phyloP scores from a whole-genome alignment of 2,888 invertebrate genomes.

The Ophion obscuratus region DNA sequence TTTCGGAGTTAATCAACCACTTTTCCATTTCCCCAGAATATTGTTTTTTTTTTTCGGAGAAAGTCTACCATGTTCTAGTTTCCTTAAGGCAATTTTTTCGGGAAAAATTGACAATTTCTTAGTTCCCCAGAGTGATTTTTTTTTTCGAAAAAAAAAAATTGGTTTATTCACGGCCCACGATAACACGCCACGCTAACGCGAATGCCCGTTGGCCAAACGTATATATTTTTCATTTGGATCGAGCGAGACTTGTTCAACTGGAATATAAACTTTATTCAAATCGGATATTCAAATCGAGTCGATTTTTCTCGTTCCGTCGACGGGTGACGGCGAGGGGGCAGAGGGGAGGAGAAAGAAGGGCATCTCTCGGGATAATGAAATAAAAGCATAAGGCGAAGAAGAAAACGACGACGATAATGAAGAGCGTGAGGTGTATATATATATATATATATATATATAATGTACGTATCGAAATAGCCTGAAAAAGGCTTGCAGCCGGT shows the following conservation, averaged over 20 bases:
- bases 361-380: slow-evolving; percentile 42
- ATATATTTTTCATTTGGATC: background rate
- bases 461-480: slow-evolving; percentile 1
- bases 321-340: background rate
- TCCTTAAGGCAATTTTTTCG: background rate
- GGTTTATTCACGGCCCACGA: background rate
- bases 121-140: background rate
- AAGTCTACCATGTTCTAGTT: background rate
- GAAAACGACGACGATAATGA: slow-evolving; percentile 32
- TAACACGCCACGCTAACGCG: background rate
- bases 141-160: background rate
- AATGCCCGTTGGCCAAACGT: slow-evolving; percentile 7
- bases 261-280: slow-evolving; percentile 3
- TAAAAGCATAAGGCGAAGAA: slow-evolving; percentile 52
- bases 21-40: background rate
- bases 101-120: background rate
- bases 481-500: slow-evolving; percentile 73
- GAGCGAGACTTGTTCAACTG: background rate
- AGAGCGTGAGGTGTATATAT: slow-evolving; percentile 11
- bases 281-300: background rate
- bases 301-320: background rate
- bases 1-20: background rate
- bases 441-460: slow-evolving; percentile 4
- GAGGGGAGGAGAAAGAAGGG: slow-evolving; percentile 4
- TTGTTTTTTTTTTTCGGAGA: background rate